These are phyloP conservation scores for Ceraclea dissimilis DNA, from an alignment of 2,888 invertebrate species.

Conservation along the genomic window DNA sequence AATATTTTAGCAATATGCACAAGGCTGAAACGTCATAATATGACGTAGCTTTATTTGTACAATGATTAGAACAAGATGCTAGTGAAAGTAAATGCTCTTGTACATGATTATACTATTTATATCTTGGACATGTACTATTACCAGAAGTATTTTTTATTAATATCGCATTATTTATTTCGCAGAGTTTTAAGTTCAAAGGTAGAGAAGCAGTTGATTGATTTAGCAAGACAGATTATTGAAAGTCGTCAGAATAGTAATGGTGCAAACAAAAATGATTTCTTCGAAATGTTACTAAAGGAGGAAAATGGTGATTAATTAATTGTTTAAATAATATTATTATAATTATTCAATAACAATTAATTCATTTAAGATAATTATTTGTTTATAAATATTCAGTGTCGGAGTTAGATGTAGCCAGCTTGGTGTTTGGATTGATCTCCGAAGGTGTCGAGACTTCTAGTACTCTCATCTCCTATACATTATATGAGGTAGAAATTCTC, in stretches of 20 bases:
- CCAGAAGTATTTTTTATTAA: no score
- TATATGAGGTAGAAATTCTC: conserved; percentile 13
- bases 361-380: no score
- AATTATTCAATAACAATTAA: no score
- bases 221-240: conserved; percentile 8
- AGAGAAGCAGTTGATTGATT: conserved; percentile 7
- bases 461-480: conserved; percentile 10
- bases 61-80: not conserved
- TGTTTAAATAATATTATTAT: no score
- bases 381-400: not conserved
- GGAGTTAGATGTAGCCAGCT: conserved; percentile 8
- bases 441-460: conserved; percentile 19
- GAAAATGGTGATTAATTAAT: conserved; percentile 3
- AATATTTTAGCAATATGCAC: no score
- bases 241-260: conserved; percentile 9
- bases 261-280: conserved; percentile 13
- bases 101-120: no score
- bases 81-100: no score
- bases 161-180: not conserved
- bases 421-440: conserved; percentile 15
- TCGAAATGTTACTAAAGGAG: conserved; percentile 8
- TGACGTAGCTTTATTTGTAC: not conserved
- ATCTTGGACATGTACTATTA: no score
- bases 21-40: not conserved
- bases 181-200: conserved; percentile 14